phyloP scores from a whole-genome alignment of 1,140 invertebrate genomes.

The Drosophila sproati region DNA sequence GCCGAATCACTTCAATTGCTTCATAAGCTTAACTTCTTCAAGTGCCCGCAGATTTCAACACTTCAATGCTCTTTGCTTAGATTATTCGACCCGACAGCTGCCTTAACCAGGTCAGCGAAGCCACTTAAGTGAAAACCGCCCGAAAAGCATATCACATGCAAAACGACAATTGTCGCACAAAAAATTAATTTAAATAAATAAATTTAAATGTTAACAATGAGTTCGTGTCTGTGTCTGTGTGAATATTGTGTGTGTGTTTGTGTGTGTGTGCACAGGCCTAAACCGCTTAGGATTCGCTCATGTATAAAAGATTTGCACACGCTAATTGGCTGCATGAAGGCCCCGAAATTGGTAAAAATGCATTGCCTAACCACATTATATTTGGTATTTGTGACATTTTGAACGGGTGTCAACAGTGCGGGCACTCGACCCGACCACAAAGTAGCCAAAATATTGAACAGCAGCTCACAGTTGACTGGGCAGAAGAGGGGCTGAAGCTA shows the following conservation, averaged over 20 bases:
- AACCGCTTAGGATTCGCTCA: conserved; percentile 75
- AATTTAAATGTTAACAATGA: conserved; percentile 45
- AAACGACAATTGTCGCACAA: conserved; percentile 49
- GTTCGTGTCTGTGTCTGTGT: conserved; percentile 5
- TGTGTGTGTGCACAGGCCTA: conserved; percentile 26
- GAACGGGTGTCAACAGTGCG: conserved; percentile 49
- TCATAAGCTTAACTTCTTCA: conserved; percentile 12
- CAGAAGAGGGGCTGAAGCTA: conserved; percentile 18
- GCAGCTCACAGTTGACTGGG: conserved; percentile 49
- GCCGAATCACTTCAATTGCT: not conserved
- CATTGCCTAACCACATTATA: conserved; percentile 15
- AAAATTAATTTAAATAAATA: conserved; percentile 74
- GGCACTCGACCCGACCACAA: conserved; percentile 66
- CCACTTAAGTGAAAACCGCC: conserved; percentile 33
- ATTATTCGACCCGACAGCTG: conserved; percentile 5
- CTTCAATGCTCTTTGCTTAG: not conserved
- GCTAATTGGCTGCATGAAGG: conserved; percentile 64
- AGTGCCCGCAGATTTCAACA: conserved; percentile 31
- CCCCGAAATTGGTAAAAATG: conserved; percentile 25
- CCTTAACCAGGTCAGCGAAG: conserved; percentile 18
- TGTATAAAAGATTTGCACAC: conserved; percentile 74
- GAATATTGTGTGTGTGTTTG: not conserved
- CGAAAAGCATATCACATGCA: conserved; percentile 1
- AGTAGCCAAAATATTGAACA: conserved; percentile 79
- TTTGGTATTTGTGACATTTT: conserved; percentile 58